Percentiles rank a stretch among this genome's conserved stretches.
Evolutionary conservation across 2,888 invertebrate genomes (phyloP).

Genomic region (Lithophane socia): DNA sequence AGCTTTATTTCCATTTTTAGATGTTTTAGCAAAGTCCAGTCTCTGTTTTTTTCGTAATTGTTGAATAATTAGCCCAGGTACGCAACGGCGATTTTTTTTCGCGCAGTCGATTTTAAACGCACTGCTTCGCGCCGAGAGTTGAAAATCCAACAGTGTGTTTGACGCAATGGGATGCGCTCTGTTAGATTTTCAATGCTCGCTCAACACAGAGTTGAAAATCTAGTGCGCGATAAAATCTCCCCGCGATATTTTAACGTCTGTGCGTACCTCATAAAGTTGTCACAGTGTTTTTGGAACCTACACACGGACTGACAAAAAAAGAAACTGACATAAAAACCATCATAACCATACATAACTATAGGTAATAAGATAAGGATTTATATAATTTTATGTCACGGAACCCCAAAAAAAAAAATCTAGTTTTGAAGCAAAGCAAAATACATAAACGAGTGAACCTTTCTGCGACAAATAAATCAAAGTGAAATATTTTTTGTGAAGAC

Average conservation of each 20-base stretch:
- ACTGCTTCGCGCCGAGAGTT: too few relatives aligned
- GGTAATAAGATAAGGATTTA: background rate
- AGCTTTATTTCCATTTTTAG: background rate
- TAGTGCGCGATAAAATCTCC: too few relatives aligned
- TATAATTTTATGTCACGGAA: background rate
- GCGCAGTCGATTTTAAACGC: too few relatives aligned
- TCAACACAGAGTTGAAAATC: too few relatives aligned
- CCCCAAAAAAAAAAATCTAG: background rate
- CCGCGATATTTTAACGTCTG: too few relatives aligned
- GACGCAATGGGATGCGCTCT: too few relatives aligned
- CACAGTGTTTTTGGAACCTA: background rate
- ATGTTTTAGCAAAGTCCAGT: background rate
- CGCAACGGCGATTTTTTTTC: too few relatives aligned
- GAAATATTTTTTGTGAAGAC: conserved; percentile 56
- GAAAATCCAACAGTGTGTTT: too few relatives aligned
- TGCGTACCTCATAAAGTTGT: background rate
- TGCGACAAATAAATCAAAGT: conserved; percentile 59
- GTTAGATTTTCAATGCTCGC: too few relatives aligned
- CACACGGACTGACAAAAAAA: background rate
- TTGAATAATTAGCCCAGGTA: background rate
- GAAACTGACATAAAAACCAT: background rate
- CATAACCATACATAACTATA: background rate
- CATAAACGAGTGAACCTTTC: conserved; percentile 25
- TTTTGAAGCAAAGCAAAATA: conserved; percentile 2
- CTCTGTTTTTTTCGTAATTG: background rate